Evolutionary conservation across 2,888 invertebrate species (phyloP), one percentile per base, ranked within the genome.

Genomic region (Argyresthia goedartella): DNA sequence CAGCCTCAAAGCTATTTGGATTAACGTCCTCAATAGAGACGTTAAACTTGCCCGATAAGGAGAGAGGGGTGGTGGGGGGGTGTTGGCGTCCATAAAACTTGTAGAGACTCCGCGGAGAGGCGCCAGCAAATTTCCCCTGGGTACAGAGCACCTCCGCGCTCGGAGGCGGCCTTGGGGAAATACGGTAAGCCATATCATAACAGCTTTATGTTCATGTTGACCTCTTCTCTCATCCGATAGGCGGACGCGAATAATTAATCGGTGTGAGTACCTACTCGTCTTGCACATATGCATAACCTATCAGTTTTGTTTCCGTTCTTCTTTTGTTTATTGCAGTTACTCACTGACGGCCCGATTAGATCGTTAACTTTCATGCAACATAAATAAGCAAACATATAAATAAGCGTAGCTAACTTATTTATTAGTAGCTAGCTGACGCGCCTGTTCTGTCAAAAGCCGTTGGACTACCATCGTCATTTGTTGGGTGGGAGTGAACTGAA

Each of bases 181-280:
- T 84, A 81, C 84, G 78, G 77, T 76, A 74, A 79, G 84, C 76
- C 82, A 84, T 85, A 85, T 85, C 81, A 85, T 86, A 85, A 82
- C 85, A 82, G 80, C 81, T 85, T 85, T 85, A 84, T 84, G 84
- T 81, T 81, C 81, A 81, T 82, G 77, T 74, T 79, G 82, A 82
- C 81, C 82, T 80, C 25, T 25, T 4, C 25, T 25, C 79, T 73
- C 74, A 69, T 69, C 69, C 66, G 61, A 58, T 60, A 56, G 57
- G 59, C 67, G 65, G 63, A 67, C 68, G 66, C 61, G 63, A 58
- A 55, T 61, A 64, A 58, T 60, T 63, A 57, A 57, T 62, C 54
- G 25, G 14, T 49, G 33, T 51, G 46, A 36, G 15, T 46, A 51
- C 16, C 35, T n/a, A 51, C 25, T 45, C n/a, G n/a, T n/a, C n/a